phyloP scores from a whole-genome alignment of 2,888 invertebrate genomes.

The Arge pagana region DNA sequence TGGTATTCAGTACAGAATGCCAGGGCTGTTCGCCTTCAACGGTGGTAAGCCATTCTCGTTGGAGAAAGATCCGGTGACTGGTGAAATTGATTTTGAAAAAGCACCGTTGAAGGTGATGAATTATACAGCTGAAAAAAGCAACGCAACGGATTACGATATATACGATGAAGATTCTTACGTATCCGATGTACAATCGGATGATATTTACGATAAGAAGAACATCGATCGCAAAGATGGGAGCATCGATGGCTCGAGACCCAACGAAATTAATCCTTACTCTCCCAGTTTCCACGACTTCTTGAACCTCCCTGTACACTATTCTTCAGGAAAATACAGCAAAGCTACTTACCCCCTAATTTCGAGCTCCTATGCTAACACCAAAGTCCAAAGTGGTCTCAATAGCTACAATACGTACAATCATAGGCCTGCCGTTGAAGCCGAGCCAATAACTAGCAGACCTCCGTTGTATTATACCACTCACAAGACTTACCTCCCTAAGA shows the following conservation, averaged over 20 bases:
- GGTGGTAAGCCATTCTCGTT: slow-evolving; percentile 73
- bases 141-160: slow-evolving; percentile 33
- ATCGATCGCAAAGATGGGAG: slow-evolving; percentile 59
- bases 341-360: slow-evolving; percentile 70
- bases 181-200: slow-evolving; percentile 30
- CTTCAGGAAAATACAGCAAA: slow-evolving; percentile 65
- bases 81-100: slow-evolving; percentile 66
- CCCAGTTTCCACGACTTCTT: slow-evolving; percentile 72
- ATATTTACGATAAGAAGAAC: slow-evolving; percentile 53
- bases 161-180: slow-evolving; percentile 35
- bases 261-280: slow-evolving; percentile 66
- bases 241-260: slow-evolving; percentile 59
- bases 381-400: slow-evolving; percentile 65
- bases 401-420: slow-evolving; percentile 54
- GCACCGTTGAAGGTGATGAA: slow-evolving; percentile 49
- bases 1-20: slow-evolving; percentile 43
- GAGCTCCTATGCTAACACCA: slow-evolving; percentile 73
- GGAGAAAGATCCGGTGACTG: slow-evolving; percentile 71
- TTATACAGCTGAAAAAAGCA: slow-evolving; percentile 35
- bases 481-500: slow-evolving; percentile 24
- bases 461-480: slow-evolving; percentile 35
- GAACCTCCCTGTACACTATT: slow-evolving; percentile 71
- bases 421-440: slow-evolving; percentile 40
- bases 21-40: slow-evolving; percentile 61
- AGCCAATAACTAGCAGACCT: slow-evolving; percentile 32